A percentile compares a stretch with the other conserved stretches of the same genome.
Evolutionary conservation across 2,113 vertebrate species (phyloP).

Genomic region (mouse (Mus musculus)): DNA sequence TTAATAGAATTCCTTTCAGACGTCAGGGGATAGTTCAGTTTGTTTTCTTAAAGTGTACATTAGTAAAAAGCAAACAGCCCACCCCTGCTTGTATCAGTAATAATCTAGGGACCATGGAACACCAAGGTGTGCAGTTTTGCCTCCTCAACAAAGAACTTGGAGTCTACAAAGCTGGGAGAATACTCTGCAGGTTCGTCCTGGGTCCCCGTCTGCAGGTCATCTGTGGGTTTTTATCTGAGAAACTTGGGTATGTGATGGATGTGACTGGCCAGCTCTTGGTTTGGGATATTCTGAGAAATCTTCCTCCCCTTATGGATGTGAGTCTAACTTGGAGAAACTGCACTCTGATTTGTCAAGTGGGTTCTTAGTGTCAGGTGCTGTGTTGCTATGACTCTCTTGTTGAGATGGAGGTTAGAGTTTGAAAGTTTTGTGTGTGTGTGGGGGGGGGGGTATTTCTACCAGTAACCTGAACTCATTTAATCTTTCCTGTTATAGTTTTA

Average conservation of each 20-base stretch:
- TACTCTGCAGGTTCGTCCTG: not conserved
- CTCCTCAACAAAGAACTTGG: not conserved
- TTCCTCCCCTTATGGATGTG: not conserved
- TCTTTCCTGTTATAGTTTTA: not conserved
- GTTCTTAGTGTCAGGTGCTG: not conserved
- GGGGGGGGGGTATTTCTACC: not conserved
- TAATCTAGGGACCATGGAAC: not conserved
- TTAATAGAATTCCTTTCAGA: not conserved
- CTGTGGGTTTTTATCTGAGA: not conserved
- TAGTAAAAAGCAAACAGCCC: not conserved
- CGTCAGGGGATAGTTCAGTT: not conserved
- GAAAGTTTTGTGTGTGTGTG: not conserved
- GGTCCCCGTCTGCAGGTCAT: not conserved
- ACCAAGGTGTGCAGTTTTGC: slow-evolving; percentile 26
- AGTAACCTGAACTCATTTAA: not conserved
- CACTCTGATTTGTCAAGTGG: not conserved
- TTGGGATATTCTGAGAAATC: not conserved
- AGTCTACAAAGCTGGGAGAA: not conserved
- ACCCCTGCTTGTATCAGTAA: not conserved
- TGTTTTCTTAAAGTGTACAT: not conserved
- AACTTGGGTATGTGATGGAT: not conserved
- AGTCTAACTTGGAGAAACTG: not conserved
- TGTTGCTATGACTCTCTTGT: not conserved
- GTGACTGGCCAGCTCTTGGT: not conserved
- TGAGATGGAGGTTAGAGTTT: not conserved